Evolutionary conservation across 2,888 invertebrate species (phyloP).

Genomic region (Caenorhabditis doughertyi): DNA sequence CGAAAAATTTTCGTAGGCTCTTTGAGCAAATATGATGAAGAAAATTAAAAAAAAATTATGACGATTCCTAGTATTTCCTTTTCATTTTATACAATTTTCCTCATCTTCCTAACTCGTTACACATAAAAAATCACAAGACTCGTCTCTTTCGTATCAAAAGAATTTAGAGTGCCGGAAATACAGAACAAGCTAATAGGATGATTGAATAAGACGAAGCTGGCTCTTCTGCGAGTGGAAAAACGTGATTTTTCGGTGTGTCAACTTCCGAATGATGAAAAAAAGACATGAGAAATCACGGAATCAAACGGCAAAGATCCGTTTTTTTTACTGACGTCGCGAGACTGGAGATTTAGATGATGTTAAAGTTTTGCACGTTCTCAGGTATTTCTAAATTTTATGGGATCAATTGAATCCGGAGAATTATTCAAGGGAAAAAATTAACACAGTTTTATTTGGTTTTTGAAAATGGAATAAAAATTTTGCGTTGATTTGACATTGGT

Average conservation of each 20-base stretch:
- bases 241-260: not conserved
- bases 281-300: not conserved
- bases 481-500: too few relatives aligned
- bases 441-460: too few relatives aligned
- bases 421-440: too few relatives aligned
- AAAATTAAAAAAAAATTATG: not conserved
- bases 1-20: conserved; percentile 24
- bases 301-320: conserved; percentile 25
- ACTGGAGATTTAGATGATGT: not conserved
- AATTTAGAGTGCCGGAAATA: conserved; percentile 41
- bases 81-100: not conserved
- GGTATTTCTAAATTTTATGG: too few relatives aligned
- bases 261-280: not conserved
- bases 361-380: not conserved
- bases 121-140: conserved; percentile 11
- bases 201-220: conserved; percentile 19
- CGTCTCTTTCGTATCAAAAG: too few relatives aligned
- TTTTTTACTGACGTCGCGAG: not conserved
- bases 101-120: not conserved
- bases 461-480: too few relatives aligned
- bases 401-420: too few relatives aligned
- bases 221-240: not conserved
- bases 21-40: not conserved
- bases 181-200: conserved; percentile 36
- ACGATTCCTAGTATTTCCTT: not conserved